Evolutionary conservation across 2,113 vertebrate species (phyloP).

Genomic region (Centropus unirufus): DNA sequence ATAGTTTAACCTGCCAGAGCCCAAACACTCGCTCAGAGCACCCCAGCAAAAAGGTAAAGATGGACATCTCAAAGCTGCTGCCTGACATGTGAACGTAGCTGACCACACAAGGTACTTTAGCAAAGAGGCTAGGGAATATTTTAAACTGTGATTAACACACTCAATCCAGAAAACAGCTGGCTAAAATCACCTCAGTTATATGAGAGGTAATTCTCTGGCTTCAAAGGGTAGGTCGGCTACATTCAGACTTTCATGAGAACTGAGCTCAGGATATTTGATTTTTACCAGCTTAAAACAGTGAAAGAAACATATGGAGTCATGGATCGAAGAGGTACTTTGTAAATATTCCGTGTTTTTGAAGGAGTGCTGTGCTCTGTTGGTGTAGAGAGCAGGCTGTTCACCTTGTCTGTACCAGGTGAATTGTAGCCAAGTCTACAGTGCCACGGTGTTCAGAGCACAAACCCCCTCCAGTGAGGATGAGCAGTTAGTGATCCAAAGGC

Average conservation of each 20-base stretch:
- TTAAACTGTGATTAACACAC: not conserved
- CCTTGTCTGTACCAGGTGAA: not conserved
- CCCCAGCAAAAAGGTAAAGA: not conserved
- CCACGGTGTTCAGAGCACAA: not conserved
- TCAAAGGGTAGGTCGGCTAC: not conserved
- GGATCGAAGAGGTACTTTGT: not conserved
- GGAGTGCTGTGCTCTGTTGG: not conserved
- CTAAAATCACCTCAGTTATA: not conserved
- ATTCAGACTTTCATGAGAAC: not conserved
- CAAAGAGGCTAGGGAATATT: not conserved
- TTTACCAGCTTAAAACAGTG: not conserved
- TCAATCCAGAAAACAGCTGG: not conserved
- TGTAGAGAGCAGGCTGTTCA: not conserved
- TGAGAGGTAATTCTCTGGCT: not conserved
- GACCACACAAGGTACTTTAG: not conserved
- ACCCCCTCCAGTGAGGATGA: accelerated
- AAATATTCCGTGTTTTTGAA: not conserved
- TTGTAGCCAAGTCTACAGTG: not conserved
- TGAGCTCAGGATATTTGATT: not conserved
- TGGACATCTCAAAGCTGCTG: not conserved
- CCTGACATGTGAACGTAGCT: accelerated
- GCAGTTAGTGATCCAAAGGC: not conserved
- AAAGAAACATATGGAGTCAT: not conserved
- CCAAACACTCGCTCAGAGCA: not conserved
- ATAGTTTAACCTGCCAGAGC: not conserved